Base-by-base conservation (phyloP, 2,888 invertebrate species). In the Trissolcus brochymenae region DNA sequence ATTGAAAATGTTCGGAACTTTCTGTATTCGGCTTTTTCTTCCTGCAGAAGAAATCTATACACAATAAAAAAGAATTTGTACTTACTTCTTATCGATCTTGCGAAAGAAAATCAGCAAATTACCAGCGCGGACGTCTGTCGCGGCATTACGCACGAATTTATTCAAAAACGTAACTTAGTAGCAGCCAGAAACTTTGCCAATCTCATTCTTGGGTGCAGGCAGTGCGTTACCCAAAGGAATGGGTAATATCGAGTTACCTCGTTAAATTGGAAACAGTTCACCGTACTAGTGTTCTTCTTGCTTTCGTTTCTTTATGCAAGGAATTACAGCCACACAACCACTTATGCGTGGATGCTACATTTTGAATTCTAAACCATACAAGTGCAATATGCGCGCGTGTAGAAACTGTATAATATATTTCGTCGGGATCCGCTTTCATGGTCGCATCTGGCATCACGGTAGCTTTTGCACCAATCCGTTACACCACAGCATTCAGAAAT, bases 191-290 rank as follows among this genome's bases (percentile, higher is more conserved):
- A 85, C 84, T 86, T 86, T 84, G 76, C 81, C 83, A 85, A 86
- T 86, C 82, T 84, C 82, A 82, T 83, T 81, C 79, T 70, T 74
- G 79, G 73, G 79, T 71, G 62, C 78, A 57, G 75, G 66, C 73
- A 80, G 77, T 81, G 81, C 80, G 82, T 79, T 80, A 80, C 75
- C 71, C 64, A 72, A 77, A 75, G 67, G 78, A 75, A 78, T 77
- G 76, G 79, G 77, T 83, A 84, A 85, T 85, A 85, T 86, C 85
- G 82, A 85, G 85, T 85, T 86, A 85, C 83, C 84, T 84, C 81
- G 84, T 86, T 84, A 84, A 84, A 85, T 84, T 82, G 84, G 81
- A 84, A 84, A 84, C 83, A 83, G 83, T 84, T 84, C 81, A 80
- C 76, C 72, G 68, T 78, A 71, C 50, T 59, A 1, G 67, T 68